Conservation (phyloP, 2,113 vertebrate genomes). For the Cavia aperea region DNA sequence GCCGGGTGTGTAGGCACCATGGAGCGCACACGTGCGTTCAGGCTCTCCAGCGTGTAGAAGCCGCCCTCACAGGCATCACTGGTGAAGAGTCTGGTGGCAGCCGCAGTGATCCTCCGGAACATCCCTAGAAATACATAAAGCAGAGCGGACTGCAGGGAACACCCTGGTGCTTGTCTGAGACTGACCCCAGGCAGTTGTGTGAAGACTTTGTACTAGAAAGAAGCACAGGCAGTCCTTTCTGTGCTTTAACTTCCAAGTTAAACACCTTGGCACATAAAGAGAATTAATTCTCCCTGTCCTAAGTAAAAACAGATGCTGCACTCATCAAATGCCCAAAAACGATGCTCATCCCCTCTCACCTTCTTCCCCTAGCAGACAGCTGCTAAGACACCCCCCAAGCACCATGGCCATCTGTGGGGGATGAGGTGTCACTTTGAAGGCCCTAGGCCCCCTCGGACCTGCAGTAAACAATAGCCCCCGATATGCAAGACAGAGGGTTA, state of each 20-base stretch:
- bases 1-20: constrained; percentile 95
- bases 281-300: not conserved
- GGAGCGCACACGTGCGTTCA: constrained; percentile 86
- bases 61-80: constrained; percentile 77
- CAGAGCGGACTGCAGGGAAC: not conserved
- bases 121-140: constrained; percentile 80
- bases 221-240: rapidly evolving
- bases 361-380: not conserved
- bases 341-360: rapidly evolving
- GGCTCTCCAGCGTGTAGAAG: constrained; percentile 87
- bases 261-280: not conserved
- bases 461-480: too few relatives aligned
- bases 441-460: too few relatives aligned
- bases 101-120: constrained; percentile 95
- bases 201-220: not conserved
- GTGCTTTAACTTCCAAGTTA: rapidly evolving
- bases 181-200: not conserved
- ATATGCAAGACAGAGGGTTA: too few relatives aligned
- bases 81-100: constrained; percentile 88
- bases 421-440: too few relatives aligned
- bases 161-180: rapidly evolving
- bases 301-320: not conserved
- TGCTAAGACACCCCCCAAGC: not conserved
- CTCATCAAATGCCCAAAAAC: not conserved
- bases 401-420: not conserved